These are phyloP conservation scores for Corella eumyota DNA, from an alignment of 23 tunicate genomes.

Conservation along the genomic window DNA sequence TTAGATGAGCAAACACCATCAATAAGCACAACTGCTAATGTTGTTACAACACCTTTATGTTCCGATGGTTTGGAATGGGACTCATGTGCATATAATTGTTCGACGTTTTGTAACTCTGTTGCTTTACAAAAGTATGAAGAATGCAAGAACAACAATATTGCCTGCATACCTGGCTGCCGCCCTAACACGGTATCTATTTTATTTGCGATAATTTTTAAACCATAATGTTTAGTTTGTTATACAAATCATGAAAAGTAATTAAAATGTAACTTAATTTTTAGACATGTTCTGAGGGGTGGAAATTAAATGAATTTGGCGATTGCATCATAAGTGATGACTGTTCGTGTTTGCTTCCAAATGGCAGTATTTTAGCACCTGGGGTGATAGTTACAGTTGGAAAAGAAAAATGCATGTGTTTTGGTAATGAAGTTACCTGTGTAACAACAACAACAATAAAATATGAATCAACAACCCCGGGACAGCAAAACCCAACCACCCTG, in stretches of 20 bases:
- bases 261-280: not conserved
- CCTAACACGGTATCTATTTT: too few relatives aligned
- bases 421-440: not conserved
- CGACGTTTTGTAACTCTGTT: not conserved
- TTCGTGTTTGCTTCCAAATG: not conserved
- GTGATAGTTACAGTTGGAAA: not conserved
- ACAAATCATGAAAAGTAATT: too few relatives aligned
- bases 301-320: not conserved
- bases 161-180: conserved; percentile 13
- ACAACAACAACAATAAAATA: not conserved
- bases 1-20: too few relatives aligned
- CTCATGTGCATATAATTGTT: conserved; percentile 14
- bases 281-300: conserved; percentile 10
- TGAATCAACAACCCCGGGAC: too few relatives aligned
- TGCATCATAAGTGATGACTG: conserved; percentile 12
- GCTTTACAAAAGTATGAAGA: not conserved
- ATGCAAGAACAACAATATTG: not conserved
- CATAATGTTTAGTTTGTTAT: too few relatives aligned
- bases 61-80: conserved; percentile 2
- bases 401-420: conserved; percentile 5
- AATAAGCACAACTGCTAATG: not conserved
- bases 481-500: too few relatives aligned
- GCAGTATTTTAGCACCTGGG: conserved; percentile 1
- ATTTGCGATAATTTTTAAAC: too few relatives aligned
- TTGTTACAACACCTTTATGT: conserved; percentile 5